Evolutionary conservation across 1,140 invertebrate species (phyloP).

Genomic region (Fopius arisanus): DNA sequence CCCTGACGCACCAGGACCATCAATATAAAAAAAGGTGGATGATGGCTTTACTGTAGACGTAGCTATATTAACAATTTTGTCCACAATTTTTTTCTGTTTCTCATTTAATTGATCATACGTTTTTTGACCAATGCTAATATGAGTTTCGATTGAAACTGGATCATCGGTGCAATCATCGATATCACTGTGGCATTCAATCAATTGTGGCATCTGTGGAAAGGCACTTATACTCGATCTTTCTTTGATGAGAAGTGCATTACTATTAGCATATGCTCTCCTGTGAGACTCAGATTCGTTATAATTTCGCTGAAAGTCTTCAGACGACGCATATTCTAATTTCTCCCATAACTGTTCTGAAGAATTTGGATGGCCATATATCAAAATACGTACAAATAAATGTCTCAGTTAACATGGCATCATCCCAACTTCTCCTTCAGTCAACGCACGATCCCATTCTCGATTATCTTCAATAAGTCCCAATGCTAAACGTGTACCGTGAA

Average conservation of each 20-base stretch:
- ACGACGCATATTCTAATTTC: conserved; percentile 20
- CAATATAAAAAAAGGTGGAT: conserved; percentile 25
- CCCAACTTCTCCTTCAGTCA: conserved; percentile 21
- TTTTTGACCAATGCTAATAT: not conserved
- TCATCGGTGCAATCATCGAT: conserved; percentile 33
- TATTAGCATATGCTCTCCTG: conserved; percentile 21
- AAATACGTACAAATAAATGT: conserved; percentile 29
- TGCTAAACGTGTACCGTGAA: conserved; percentile 45
- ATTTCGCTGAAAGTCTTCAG: conserved; percentile 16
- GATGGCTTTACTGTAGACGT: not conserved
- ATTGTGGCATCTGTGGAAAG: conserved; percentile 25
- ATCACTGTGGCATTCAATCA: conserved; percentile 32
- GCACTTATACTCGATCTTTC: conserved; percentile 7
- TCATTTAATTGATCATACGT: conserved; percentile 16
- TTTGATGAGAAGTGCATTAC: conserved; percentile 2
- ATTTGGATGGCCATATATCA: conserved; percentile 29
- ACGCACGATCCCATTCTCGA: conserved; percentile 41
- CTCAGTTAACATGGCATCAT: conserved; percentile 24
- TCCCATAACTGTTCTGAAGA: conserved; percentile 15
- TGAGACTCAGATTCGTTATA: not conserved
- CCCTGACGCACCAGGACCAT: no score
- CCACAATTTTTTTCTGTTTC: conserved; percentile 16
- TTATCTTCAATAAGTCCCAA: conserved; percentile 50
- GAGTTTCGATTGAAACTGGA: not conserved
- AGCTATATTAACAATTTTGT: not conserved